Evolutionary conservation across 2,797 vertebrate genomes (phyloP), one percentile per base, ranked within the genome.

Genomic region (Notolepis coatsorum): DNA sequence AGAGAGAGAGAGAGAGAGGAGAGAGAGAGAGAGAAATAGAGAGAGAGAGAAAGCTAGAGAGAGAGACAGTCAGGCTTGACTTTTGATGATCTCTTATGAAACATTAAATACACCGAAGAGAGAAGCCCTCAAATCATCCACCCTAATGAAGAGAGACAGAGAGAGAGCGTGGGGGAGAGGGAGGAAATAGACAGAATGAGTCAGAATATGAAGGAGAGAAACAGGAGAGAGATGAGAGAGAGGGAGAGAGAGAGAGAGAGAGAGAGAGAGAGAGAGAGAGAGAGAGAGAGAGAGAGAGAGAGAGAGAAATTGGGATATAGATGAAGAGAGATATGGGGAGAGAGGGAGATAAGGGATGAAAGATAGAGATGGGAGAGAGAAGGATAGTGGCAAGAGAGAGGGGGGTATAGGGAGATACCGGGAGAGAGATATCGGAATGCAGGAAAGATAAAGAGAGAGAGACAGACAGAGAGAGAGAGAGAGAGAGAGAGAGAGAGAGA

Each of bases 21-120:
- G 53, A 48, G 56, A 6, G 61, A 73, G 49, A 67, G 61, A 80
- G 71, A 46, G 2, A 5, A 2, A 5, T n/a, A 50, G 47, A 18
- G 28, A 9, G 6, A 18, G 7, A 42, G 28, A 63, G 54, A 53
- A 43, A 43, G 61, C 18, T 73, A 73, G 45, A 78, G 80, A 83
- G 35, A 53, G 71, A 77, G 71, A 76, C 82, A 82, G 77, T 51
- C 81, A 86, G 88, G 71, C 87, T 89, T 83, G 73, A 86, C 75
- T 86, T 89, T 77, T 88, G 67, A 85, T 86, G 82, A 85, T 87
- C 70, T 86, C 87, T 88, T 88, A 89, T 88, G 86, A 88, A 81
- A 87, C 76, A 71, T 80, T 79, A 55, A 42, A 61, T 39, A 50
- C 41, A 75, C 42, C 51, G 24, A 48, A 54, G 42, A 64, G 51